Evolutionary conservation across 2,113 vertebrate genomes (phyloP).

Genomic region (Leptodactylus fuscus): DNA sequence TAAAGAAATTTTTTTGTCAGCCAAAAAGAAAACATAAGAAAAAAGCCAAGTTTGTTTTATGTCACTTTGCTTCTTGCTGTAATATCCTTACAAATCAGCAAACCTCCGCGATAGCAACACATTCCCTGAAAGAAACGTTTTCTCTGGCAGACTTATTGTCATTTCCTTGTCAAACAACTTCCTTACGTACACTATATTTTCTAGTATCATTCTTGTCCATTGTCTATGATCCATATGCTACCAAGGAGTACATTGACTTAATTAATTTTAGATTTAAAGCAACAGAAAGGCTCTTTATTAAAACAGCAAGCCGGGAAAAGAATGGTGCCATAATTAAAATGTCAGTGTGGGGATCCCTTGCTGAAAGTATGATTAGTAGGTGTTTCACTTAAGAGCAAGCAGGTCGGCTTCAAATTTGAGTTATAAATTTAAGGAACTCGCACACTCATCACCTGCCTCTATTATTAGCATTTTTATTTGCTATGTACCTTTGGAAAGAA

Average conservation of each 20-base stretch:
- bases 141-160: slow-evolving; percentile 56
- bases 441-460: slow-evolving; percentile 43
- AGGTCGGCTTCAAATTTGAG: slow-evolving; percentile 65
- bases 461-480: slow-evolving; percentile 62
- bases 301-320: slow-evolving; percentile 60
- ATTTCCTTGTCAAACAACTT: slow-evolving; percentile 56
- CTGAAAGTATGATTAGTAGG: slow-evolving; percentile 72
- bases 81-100: slow-evolving; percentile 45
- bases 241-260: slow-evolving; percentile 71
- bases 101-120: slow-evolving; percentile 23
- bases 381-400: slow-evolving; percentile 68
- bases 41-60: slow-evolving; percentile 18
- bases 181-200: slow-evolving; percentile 65
- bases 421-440: slow-evolving; percentile 63
- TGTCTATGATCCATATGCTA: slow-evolving; percentile 68
- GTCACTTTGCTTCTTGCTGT: slow-evolving; percentile 21
- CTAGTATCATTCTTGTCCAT: slow-evolving; percentile 68
- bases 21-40: neutral
- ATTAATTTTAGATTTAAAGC: slow-evolving; percentile 77
- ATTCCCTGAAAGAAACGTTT: slow-evolving; percentile 43
- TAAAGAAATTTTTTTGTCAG: slow-evolving; percentile 37
- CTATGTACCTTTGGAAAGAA: slow-evolving; percentile 53
- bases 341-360: slow-evolving; percentile 71
- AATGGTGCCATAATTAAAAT: slow-evolving; percentile 74
- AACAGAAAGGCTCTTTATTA: slow-evolving; percentile 73